Evolutionary conservation across 1,140 invertebrate genomes (phyloP), one percentile per base, ranked within the genome.

Genomic region (Microplitis demolitor): DNA sequence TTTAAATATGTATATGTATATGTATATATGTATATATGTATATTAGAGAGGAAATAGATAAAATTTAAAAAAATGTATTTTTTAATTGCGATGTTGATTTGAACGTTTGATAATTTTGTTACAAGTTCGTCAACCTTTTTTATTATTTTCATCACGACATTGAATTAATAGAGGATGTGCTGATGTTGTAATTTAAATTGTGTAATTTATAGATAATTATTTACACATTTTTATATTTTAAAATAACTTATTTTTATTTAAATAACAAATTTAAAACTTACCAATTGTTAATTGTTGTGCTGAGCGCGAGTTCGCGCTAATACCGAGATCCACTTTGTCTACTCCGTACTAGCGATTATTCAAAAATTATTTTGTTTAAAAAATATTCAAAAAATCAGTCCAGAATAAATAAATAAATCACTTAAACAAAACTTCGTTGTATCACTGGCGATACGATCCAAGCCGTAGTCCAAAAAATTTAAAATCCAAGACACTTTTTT

Each of bases 241-340:
- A 9, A 39, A 39, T 39, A 24, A 24, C 24, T 24, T 24, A 24
- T 24, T 24, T 51, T 24, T 66, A 5, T 13, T 39, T 50, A 67
- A 51, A 56, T 45, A 71, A 58, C 4, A 3, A 66, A 51, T 62
- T 35, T 24, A 34, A 45, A 77, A 83, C 85, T 87, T 77, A 87
- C 85, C 85, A 87, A 86, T 84, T 73, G 81, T 82, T 70, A 83
- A 85, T 82, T 79, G 73, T 81, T 85, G 79, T 69, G 76, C 79
- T 77, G 76, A 76, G 66, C 74, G 75, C 69, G 45, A 78, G 69
- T 64, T 78, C 75, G 74, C 77, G 77, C 71, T 70, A 63, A 66
- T 78, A 74, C 73, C 76, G 77, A 74, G 81, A 83, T 87, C 82
- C 85, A 86, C 83, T 81, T 83, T 83, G 74, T 68, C 68, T 5